Conservation (phyloP, 2,888 invertebrate genomes). For the Melitaea athalia region DNA sequence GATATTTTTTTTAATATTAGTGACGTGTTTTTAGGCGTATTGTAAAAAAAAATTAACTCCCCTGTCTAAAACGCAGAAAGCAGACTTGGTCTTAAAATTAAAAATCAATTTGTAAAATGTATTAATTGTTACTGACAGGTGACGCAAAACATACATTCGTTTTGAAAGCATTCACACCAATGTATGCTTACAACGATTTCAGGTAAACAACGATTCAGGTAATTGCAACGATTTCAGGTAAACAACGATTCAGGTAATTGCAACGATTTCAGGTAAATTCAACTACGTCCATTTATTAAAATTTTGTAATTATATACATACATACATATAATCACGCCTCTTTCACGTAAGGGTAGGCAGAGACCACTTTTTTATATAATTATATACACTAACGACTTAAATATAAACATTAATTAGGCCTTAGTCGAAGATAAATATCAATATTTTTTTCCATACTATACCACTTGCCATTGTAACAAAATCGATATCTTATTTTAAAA, state of each 20-base stretch:
- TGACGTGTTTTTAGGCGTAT: too few relatives aligned
- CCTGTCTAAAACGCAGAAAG: too few relatives aligned
- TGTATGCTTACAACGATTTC: background rate
- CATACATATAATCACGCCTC: background rate
- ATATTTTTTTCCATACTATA: background rate
- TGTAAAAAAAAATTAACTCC: too few relatives aligned
- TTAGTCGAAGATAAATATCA: background rate
- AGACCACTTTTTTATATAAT: too few relatives aligned
- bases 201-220: too few relatives aligned
- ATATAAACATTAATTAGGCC: slow-evolving; percentile 3
- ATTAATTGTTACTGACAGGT: too few relatives aligned
- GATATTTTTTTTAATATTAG: too few relatives aligned
- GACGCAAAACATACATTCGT: too few relatives aligned
- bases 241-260: too few relatives aligned
- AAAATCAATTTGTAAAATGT: background rate
- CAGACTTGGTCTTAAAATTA: background rate
- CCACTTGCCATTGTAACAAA: background rate
- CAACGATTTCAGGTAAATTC: background rate
- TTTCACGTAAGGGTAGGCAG: too few relatives aligned
- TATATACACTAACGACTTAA: too few relatives aligned
- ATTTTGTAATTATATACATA: background rate
- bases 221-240: too few relatives aligned
- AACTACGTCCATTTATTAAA: background rate
- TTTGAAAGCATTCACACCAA: slow-evolving; percentile 1
- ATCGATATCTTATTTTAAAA: background rate